These are phyloP conservation scores for Thunnus albacares DNA, from an alignment of 2,797 vertebrate species.

Conservation along the genomic window DNA sequence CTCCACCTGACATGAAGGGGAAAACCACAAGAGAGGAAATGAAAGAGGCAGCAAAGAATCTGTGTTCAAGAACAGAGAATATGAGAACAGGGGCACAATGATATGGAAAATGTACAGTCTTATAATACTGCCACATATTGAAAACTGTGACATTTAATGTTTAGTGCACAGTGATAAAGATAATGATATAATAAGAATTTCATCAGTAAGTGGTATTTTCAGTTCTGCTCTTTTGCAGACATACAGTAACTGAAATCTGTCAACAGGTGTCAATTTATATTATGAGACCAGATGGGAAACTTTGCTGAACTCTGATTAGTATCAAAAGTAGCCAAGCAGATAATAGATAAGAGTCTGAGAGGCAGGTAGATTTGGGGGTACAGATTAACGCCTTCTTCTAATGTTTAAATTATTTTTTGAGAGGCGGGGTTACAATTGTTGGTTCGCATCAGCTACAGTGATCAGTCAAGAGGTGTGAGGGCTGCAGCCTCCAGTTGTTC, in stretches of 20 bases:
- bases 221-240: not conserved
- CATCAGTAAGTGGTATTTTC: not conserved
- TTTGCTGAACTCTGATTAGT: not conserved
- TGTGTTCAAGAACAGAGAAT: not conserved
- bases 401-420: not conserved
- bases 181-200: not conserved
- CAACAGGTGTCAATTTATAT: not conserved
- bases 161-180: not conserved
- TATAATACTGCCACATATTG: not conserved
- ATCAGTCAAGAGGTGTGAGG: not conserved
- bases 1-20: slow-evolving; percentile 86
- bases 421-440: too few relatives aligned
- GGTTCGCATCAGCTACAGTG: not conserved
- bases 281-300: not conserved
- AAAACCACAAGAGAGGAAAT: slow-evolving; percentile 22
- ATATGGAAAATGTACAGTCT: not conserved
- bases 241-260: not conserved
- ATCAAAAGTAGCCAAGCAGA: not conserved
- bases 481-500: not conserved
- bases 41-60: slow-evolving; percentile 1
- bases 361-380: not conserved
- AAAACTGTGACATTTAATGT: not conserved
- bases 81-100: not conserved
- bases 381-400: not conserved
- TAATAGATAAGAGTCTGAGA: not conserved